Conservation (phyloP, 2,888 invertebrate genomes). For the Mayetiola destructor region DNA sequence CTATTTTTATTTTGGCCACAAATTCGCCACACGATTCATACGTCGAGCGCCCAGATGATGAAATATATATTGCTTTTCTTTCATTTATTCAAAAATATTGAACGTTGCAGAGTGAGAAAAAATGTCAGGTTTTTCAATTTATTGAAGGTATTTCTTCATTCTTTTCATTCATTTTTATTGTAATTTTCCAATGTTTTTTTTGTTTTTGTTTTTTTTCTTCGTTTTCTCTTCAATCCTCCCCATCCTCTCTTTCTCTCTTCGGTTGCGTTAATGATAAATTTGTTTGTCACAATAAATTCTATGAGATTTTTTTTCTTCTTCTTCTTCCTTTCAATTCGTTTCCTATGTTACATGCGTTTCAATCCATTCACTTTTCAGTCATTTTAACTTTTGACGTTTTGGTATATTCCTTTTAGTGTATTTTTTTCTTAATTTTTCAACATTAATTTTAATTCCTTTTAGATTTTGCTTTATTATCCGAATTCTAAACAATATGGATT, state of each 20-base stretch:
- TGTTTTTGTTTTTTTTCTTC: neutral
- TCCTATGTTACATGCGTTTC: neutral
- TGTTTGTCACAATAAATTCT: constrained; percentile 6
- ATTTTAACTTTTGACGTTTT: neutral
- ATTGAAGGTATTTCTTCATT: too few relatives aligned
- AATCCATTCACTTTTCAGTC: neutral
- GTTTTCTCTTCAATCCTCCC: neutral
- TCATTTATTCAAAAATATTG: too few relatives aligned
- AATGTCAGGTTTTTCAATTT: too few relatives aligned
- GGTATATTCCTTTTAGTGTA: neutral
- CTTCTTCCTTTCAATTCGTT: constrained; percentile 2
- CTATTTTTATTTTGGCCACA: too few relatives aligned
- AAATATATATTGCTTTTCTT: too few relatives aligned
- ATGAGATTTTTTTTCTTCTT: too few relatives aligned
- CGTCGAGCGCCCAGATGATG: too few relatives aligned
- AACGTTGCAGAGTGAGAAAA: too few relatives aligned
- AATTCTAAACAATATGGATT: neutral
- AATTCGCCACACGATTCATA: too few relatives aligned
- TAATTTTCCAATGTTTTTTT: neutral
- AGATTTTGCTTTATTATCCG: neutral
- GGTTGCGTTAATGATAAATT: neutral
- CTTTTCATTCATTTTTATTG: neutral
- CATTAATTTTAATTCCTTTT: neutral
- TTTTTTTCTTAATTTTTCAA: neutral
- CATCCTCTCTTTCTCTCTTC: neutral